These are phyloP conservation scores for Neuroscelio doddi DNA, from an alignment of 2,888 invertebrate species.

Conservation along the genomic window DNA sequence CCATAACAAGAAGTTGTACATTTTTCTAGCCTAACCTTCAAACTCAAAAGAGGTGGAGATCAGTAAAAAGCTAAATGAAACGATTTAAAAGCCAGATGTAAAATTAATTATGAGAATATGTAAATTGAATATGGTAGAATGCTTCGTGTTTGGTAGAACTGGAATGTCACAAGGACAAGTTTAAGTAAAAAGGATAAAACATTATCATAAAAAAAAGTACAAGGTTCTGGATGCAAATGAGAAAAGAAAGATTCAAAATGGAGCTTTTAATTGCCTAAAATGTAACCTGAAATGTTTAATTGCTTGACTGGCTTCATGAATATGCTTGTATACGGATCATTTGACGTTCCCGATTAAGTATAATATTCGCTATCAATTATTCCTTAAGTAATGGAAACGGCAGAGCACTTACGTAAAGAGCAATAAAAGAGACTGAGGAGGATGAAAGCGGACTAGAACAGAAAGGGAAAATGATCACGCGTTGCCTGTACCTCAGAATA, in stretches of 20 bases:
- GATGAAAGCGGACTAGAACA: constrained; percentile 22
- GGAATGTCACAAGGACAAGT: not conserved
- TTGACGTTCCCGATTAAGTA: not conserved
- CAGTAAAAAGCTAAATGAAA: not conserved
- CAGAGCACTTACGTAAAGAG: not conserved
- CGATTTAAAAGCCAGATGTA: not conserved
- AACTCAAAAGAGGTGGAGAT: not conserved
- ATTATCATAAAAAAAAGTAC: no score
- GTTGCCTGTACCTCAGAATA: constrained; percentile 22
- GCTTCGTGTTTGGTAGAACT: not conserved
- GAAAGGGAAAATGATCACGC: constrained; percentile 30
- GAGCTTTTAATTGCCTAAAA: constrained; percentile 3
- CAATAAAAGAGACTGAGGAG: not conserved
- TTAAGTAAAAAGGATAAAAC: not conserved
- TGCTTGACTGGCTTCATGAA: not conserved
- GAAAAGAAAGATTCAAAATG: no score
- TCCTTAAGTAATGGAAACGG: not conserved
- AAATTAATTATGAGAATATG: not conserved
- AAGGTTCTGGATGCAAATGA: no score
- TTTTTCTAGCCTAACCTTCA: not conserved
- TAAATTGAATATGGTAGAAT: not conserved
- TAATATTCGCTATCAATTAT: constrained; percentile 4
- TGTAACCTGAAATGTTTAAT: not conserved
- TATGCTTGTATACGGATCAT: not conserved
- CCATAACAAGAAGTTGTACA: constrained; percentile 3